Percentiles rank a stretch among this genome's conserved stretches.
Conservation (phyloP, 2,113 vertebrate species). For the Cinclus cinclus region DNA sequence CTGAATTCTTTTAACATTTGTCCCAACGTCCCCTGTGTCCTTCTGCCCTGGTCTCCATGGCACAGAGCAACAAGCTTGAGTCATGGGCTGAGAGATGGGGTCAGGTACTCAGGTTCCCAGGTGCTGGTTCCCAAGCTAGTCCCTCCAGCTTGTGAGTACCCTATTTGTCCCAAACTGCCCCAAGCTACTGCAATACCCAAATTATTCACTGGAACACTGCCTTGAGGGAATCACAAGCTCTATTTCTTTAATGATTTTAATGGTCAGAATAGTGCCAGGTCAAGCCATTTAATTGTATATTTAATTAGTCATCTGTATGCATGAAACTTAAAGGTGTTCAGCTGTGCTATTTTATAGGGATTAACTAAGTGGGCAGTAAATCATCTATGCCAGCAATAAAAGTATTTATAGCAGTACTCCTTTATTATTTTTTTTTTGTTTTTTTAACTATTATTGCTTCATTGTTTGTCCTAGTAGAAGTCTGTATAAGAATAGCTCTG, state of each 20-base stretch:
- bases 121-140: neutral
- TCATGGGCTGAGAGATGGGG: neutral
- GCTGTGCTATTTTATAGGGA: constrained; percentile 77
- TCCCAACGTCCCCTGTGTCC: neutral
- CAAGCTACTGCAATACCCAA: neutral
- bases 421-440: neutral
- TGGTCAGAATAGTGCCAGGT: constrained; percentile 74
- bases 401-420: constrained; percentile 66
- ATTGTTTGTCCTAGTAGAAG: constrained; percentile 62
- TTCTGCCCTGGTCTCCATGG: neutral
- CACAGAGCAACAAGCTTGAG: neutral
- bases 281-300: constrained; percentile 75
- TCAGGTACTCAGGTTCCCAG: neutral
- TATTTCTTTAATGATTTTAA: constrained; percentile 73
- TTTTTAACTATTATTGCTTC: constrained; percentile 29
- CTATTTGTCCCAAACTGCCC: neutral
- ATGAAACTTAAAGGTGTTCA: constrained; percentile 79
- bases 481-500: constrained; percentile 39
- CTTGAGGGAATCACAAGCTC: constrained; percentile 64
- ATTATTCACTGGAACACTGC: constrained; percentile 62
- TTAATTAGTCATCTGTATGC: constrained; percentile 82
- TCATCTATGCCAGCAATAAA: constrained; percentile 71
- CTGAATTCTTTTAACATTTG: constrained; percentile 12
- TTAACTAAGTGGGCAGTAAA: constrained; percentile 76
- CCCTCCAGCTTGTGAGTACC: neutral